Percentiles rank a stretch among this genome's conserved stretches.
These are phyloP conservation scores for Passer domesticus DNA, from an alignment of 2,113 vertebrate species.

Conservation along the genomic window DNA sequence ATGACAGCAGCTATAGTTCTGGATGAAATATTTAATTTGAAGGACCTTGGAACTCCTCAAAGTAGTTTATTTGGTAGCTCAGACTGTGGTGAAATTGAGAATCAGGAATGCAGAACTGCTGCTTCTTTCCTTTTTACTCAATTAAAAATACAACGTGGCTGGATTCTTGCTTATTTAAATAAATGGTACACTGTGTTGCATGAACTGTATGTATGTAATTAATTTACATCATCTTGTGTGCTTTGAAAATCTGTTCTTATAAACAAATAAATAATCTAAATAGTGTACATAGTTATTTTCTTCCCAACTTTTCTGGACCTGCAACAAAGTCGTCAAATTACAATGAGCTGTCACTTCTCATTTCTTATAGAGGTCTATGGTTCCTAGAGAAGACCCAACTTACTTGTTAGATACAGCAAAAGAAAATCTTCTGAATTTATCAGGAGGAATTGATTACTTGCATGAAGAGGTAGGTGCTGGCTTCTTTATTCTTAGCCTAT, in stretches of 20 bases:
- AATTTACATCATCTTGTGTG: not conserved
- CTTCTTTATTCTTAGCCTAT: not conserved
- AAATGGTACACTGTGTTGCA: not conserved
- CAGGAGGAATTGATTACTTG: conserved; percentile 58
- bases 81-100: not conserved
- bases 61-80: not conserved
- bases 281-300: not conserved
- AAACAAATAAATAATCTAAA: not conserved
- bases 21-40: not conserved
- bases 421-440: conserved; percentile 48
- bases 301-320: not conserved
- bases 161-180: not conserved
- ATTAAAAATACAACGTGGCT: not conserved
- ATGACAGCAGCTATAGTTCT: not conserved
- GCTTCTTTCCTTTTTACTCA: not conserved
- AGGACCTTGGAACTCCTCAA: not conserved
- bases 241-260: not conserved
- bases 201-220: not conserved
- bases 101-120: not conserved
- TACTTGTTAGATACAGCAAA: conserved; percentile 34
- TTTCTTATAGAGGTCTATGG: conserved; percentile 60
- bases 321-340: not conserved
- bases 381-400: conserved; percentile 39
- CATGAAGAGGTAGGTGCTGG: conserved; percentile 57
- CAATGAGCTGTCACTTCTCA: not conserved